Percentiles rank a stretch among this genome's conserved stretches.
phyloP scores from a whole-genome alignment of 2,888 invertebrate species.

The Hemithea aestivaria region DNA sequence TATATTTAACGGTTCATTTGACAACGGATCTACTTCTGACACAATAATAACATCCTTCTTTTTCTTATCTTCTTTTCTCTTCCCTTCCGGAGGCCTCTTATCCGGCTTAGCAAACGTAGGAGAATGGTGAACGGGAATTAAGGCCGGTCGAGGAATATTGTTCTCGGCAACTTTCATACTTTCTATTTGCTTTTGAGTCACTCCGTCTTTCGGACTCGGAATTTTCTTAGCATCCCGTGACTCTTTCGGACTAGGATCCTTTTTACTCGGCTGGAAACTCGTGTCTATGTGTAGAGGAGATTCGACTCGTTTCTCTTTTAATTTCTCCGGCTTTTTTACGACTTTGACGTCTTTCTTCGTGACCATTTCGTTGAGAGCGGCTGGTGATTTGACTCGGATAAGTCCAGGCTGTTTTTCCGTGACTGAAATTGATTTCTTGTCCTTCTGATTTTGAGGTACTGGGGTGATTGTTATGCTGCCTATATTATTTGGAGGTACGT shows the following conservation, averaged over 20 bases:
- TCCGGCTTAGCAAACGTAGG: slow-evolving; percentile 70
- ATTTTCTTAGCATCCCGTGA: slow-evolving; percentile 47
- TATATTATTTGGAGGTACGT: slow-evolving; percentile 62
- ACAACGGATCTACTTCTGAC: slow-evolving; percentile 63
- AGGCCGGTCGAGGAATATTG: slow-evolving; percentile 60
- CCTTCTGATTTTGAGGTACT: slow-evolving; percentile 41
- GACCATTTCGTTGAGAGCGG: slow-evolving; percentile 67
- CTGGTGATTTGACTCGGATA: slow-evolving; percentile 68
- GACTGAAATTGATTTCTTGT: slow-evolving; percentile 41
- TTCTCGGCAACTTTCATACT: slow-evolving; percentile 58
- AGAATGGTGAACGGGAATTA: slow-evolving; percentile 62
- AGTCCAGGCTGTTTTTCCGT: slow-evolving; percentile 43
- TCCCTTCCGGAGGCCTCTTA: slow-evolving; percentile 59
- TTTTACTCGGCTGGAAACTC: slow-evolving; percentile 42
- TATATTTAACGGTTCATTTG: slow-evolving; percentile 56
- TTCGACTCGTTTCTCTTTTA: slow-evolving; percentile 45
- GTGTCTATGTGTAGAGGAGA: slow-evolving; percentile 60
- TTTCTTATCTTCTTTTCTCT: slow-evolving; percentile 44
- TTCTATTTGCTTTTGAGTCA: slow-evolving; percentile 59
- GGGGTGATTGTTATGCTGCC: slow-evolving; percentile 73
- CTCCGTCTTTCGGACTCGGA: slow-evolving; percentile 58
- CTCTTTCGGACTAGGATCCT: slow-evolving; percentile 15
- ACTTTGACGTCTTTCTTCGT: slow-evolving; percentile 40
- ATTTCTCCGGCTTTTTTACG: slow-evolving; percentile 32
- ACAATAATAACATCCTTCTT: slow-evolving; percentile 65